Percentiles rank a stretch among this genome's conserved stretches.
These are phyloP conservation scores for Theristicus caerulescens DNA, from an alignment of 2,113 vertebrate species.

Conservation along the genomic window DNA sequence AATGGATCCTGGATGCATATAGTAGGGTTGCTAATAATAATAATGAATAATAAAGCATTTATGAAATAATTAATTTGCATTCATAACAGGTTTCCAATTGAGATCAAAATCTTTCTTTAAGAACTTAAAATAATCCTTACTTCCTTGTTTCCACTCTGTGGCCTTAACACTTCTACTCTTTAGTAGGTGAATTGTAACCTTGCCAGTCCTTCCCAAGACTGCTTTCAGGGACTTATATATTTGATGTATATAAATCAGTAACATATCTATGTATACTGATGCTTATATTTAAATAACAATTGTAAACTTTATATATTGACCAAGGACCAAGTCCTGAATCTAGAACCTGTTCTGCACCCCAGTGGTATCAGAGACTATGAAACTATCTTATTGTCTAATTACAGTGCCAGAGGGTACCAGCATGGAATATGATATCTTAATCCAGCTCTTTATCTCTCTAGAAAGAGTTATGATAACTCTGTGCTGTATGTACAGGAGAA, in stretches of 20 bases:
- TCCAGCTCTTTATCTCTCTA: background rate
- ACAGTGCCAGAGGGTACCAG: background rate
- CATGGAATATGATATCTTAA: background rate
- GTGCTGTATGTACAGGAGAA: background rate
- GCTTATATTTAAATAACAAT: background rate
- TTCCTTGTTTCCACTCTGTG: background rate
- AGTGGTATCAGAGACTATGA: background rate
- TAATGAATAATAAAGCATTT: background rate
- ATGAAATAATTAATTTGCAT: background rate
- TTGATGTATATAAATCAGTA: background rate
- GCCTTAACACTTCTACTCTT: background rate
- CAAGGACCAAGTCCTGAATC: background rate
- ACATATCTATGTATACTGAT: background rate
- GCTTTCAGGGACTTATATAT: background rate
- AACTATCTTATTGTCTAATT: background rate
- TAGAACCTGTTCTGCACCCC: background rate
- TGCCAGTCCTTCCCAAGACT: background rate
- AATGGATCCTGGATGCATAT: background rate
- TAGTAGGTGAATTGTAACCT: background rate
- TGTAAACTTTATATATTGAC: background rate
- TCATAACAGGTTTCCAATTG: background rate
- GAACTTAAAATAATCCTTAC: background rate
- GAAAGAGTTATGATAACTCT: background rate
- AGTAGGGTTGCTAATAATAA: background rate
- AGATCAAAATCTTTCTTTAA: background rate